Evolutionary conservation across 1,140 invertebrate species (phyloP).

Genomic region (Cherax destructor): DNA sequence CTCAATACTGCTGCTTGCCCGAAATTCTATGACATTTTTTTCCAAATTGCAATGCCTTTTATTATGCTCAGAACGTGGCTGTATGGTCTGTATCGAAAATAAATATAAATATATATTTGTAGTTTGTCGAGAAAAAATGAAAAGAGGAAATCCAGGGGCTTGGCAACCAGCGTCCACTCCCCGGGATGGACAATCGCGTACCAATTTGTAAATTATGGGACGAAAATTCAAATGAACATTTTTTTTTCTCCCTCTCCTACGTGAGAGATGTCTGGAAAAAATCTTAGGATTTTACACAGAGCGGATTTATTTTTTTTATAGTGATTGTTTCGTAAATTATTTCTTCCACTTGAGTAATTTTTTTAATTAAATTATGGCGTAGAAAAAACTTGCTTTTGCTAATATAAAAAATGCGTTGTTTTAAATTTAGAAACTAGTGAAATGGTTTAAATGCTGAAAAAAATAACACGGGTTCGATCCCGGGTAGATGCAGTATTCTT

Average conservation of each 20-base stretch:
- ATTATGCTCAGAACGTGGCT: slow-evolving; percentile 44
- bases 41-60: slow-evolving; percentile 63
- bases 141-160: slow-evolving; percentile 21
- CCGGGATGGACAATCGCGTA: slow-evolving; percentile 36
- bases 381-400: too few species aligned
- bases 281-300: not conserved
- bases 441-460: too few species aligned
- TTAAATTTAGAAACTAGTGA: too few species aligned
- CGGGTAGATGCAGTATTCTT: too few species aligned
- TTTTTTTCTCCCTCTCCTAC: slow-evolving; percentile 14
- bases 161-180: slow-evolving; percentile 30
- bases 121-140: slow-evolving; percentile 19
- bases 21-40: slow-evolving; percentile 53
- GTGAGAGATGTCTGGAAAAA: slow-evolving; percentile 30
- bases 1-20: slow-evolving; percentile 38
- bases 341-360: not conserved
- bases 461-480: too few species aligned
- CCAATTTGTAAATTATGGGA: slow-evolving; percentile 61
- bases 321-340: not conserved
- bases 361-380: not conserved
- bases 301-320: not conserved
- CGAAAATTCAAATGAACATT: slow-evolving; percentile 50
- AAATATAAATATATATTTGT: slow-evolving; percentile 47
- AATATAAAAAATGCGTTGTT: too few species aligned
- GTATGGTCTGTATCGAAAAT: slow-evolving; percentile 47